Conservation (phyloP, 2,113 vertebrate species). For the Cebidichthys violaceus region DNA sequence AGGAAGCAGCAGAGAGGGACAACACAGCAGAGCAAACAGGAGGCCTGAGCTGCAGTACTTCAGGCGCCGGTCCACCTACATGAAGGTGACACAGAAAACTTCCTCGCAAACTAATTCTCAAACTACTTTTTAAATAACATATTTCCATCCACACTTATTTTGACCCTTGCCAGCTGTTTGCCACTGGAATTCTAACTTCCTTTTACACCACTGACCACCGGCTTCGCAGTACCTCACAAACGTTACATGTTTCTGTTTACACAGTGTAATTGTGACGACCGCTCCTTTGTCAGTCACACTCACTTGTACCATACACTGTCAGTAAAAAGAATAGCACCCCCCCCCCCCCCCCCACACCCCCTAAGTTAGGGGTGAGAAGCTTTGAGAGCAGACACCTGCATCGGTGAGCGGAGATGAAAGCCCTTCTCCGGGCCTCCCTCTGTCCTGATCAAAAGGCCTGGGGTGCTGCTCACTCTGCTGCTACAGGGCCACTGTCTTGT, state of each 20-base stretch:
- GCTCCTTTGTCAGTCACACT: constrained; percentile 44
- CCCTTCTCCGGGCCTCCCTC: constrained; percentile 60
- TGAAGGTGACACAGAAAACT: constrained; percentile 82
- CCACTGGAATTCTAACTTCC: constrained; percentile 4
- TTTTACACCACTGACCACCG: background rate
- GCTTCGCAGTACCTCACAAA: constrained; percentile 2
- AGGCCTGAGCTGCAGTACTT: constrained; percentile 85
- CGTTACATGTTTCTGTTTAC: constrained; percentile 41
- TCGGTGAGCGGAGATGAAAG: constrained; percentile 82
- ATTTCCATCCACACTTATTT: background rate
- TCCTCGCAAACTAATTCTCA: background rate
- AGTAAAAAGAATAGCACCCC: constrained; percentile 44
- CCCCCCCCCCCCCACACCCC: background rate
- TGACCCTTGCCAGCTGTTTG: constrained; percentile 12
- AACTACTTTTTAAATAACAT: background rate
- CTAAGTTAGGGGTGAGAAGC: constrained; percentile 67
- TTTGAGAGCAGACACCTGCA: constrained; percentile 80
- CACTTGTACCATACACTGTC: constrained; percentile 42
- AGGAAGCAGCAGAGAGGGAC: constrained; percentile 80
- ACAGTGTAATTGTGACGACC: constrained; percentile 30
- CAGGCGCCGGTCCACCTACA: constrained; percentile 84
- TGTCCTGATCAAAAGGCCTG: constrained; percentile 84
- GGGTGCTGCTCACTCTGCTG: constrained; percentile 77
- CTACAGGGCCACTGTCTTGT: constrained; percentile 72
- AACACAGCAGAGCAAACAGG: constrained; percentile 78